Percentiles rank a stretch among this genome's conserved stretches.
Conservation (phyloP, 2,113 vertebrate genomes). For the Anseranas semipalmata region DNA sequence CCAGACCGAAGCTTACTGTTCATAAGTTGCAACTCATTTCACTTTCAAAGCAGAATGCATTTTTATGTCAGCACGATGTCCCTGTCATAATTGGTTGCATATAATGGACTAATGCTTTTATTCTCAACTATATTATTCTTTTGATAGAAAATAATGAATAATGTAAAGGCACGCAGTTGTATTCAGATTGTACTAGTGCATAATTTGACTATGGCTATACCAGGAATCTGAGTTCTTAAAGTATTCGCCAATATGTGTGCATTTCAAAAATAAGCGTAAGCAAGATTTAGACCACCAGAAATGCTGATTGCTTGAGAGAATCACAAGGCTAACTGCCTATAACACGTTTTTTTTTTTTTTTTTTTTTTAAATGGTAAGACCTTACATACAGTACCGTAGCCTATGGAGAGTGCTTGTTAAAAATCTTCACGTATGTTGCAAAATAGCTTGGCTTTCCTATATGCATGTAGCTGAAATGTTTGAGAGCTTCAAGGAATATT, state of each 20-base stretch:
- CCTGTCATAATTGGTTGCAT: constrained; percentile 48
- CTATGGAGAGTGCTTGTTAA: background rate
- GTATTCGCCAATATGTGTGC: background rate
- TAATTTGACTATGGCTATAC: background rate
- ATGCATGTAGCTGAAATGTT: background rate
- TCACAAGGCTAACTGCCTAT: background rate
- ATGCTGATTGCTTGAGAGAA: background rate
- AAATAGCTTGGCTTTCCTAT: background rate
- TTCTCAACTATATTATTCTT: constrained; percentile 43
- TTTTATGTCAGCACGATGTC: constrained; percentile 37
- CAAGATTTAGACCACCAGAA: background rate
- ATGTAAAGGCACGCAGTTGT: constrained; percentile 37
- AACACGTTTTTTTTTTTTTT: background rate
- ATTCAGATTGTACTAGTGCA: background rate
- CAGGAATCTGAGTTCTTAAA: background rate
- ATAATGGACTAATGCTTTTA: constrained; percentile 47
- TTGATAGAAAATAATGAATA: constrained; percentile 49
- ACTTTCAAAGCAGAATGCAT: constrained; percentile 25
- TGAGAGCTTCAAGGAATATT: background rate
- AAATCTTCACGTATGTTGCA: background rate
- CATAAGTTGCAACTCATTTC: background rate
- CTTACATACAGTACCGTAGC: background rate
- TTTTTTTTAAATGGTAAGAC: background rate
- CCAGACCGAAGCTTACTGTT: background rate
- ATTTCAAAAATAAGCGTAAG: background rate